Base-by-base conservation (phyloP, 1,140 invertebrate genomes). In the Propsilocerus akamusi region DNA sequence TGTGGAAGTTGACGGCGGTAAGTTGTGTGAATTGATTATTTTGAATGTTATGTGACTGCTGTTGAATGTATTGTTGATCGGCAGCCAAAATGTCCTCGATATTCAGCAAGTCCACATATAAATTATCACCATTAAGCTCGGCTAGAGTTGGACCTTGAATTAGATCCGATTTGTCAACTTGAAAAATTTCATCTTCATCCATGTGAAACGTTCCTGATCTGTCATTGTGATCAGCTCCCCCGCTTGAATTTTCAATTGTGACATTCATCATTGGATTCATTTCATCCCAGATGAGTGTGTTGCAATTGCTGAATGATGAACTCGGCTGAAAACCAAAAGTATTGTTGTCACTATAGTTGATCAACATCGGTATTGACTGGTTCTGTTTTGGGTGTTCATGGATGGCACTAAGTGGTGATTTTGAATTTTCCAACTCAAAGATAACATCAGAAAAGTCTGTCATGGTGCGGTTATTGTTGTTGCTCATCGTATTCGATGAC, bases 111-210 rank as follows among this genome's bases (percentile, higher is more conserved):
- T 88, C 85, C 52, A 80, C 82, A 23, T 87, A 57, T 4, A 86
- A 68, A 17, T 81, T 84, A 52, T 89, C 83, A 58, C 84, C 83
- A 58, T 87, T 85, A 8, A 94, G 66, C 64, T 92, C 86, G 0
- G 87, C 84, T 37, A 94, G 66, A 50, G 87, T 93, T 2, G 87
- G 86, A 1, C 83, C 85, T 59, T 72, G 68, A 56, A 86, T 79
- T 25, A 90, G 72, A 68, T 90, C 86, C 37, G 81, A 78, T 66
- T 88, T 86, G 61, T 91, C 86, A 32, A 89, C 83, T 71, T 88
- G 85, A 60, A 89, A 88, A 54, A 90, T 87, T 60, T 89, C 86
- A 61, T 90, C 85, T 57, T 89, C 85, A 56, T 88, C 84, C 74
- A 86, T 81, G 63, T 77, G 81, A 46, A 81, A 77, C 4, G 75